Base-by-base conservation (phyloP, 2,888 invertebrate genomes). In the Hipparchia sbordonii region DNA sequence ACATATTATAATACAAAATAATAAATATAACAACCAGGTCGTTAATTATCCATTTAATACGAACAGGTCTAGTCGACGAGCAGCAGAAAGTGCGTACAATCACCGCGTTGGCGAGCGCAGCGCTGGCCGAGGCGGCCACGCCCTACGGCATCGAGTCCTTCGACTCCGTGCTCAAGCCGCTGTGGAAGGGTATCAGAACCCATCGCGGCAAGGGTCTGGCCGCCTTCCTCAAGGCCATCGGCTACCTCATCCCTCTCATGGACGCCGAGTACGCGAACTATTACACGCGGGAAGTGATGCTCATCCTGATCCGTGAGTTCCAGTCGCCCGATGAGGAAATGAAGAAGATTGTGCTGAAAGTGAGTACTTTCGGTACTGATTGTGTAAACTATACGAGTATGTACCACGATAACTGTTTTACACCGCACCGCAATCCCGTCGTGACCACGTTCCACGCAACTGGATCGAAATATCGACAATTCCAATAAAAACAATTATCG, bases 261-360 rank as follows among this genome's bases (percentile, higher is more conserved):
- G 99, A 99, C 85, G 99, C 99, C 72, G 99, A 99, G 91, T 99
- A 99, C 85, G 99, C 99, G 0, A 99, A 99, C 90, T 99, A 99
- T 89, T 99, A 99, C 87, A 99, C 99, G 0, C 95, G 99, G 81
- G 99, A 99, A 96, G 99, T 99, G 87, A 99, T 99, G 99, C 85
- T 94, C 52, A 99, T 99, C 89, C 95, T 99, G 46, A 99, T 99
- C 82, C 96, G 99, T 90, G 99, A 99, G 95, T 99, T 99, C 90
- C 99, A 99, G 92, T 99, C 99, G 72, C 99, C 99, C 0, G 99
- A 99, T 89, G 99, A 99, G 90, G 99, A 99, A 95, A 99, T 99
- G 99, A 99, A 99, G 91, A 99, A 99, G 88, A 99, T 99, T 93
- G 99, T 99, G 0, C 94, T 99, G 77, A 99, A 99, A 95, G 98